These are phyloP conservation scores for Orius laevigatus DNA, from an alignment of 1,140 invertebrate species.

Conservation along the genomic window DNA sequence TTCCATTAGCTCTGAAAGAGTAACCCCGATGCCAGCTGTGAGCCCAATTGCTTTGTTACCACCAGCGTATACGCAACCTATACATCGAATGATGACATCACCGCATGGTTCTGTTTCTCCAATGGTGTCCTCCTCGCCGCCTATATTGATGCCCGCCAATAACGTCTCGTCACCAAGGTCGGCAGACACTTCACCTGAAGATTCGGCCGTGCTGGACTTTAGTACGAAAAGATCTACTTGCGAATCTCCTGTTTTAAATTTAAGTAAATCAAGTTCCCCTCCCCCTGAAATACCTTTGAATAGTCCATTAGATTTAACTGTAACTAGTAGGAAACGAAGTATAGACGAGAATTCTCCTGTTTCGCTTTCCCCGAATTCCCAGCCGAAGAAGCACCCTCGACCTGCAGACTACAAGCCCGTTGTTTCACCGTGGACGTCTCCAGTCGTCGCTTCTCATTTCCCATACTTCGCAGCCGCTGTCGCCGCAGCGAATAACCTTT, in stretches of 20 bases:
- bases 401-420: slow-evolving; percentile 42
- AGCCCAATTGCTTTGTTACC: slow-evolving; percentile 29
- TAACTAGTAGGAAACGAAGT: slow-evolving; percentile 51
- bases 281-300: slow-evolving; percentile 41
- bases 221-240: slow-evolving; percentile 42
- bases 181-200: slow-evolving; percentile 29
- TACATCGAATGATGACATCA: slow-evolving; percentile 52
- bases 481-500: slow-evolving; percentile 46
- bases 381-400: slow-evolving; percentile 21
- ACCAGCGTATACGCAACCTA: slow-evolving; percentile 35
- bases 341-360: slow-evolving; percentile 42
- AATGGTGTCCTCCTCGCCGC: slow-evolving; percentile 38
- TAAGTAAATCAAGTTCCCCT: slow-evolving; percentile 34
- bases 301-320: slow-evolving; percentile 61
- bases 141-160: slow-evolving; percentile 30
- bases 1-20: slow-evolving; percentile 46
- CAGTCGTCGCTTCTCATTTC: slow-evolving; percentile 53
- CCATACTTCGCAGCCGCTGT: slow-evolving; percentile 69
- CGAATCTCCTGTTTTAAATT: slow-evolving; percentile 39
- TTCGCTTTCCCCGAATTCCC: slow-evolving; percentile 27
- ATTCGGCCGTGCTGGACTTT: slow-evolving; percentile 52
- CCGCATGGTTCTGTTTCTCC: slow-evolving; percentile 39
- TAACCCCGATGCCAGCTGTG: slow-evolving; percentile 31
- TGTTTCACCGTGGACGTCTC: slow-evolving; percentile 56
- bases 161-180: slow-evolving; percentile 28